phyloP scores from a whole-genome alignment of 2,113 vertebrate species.

The Hemicordylus capensis region DNA sequence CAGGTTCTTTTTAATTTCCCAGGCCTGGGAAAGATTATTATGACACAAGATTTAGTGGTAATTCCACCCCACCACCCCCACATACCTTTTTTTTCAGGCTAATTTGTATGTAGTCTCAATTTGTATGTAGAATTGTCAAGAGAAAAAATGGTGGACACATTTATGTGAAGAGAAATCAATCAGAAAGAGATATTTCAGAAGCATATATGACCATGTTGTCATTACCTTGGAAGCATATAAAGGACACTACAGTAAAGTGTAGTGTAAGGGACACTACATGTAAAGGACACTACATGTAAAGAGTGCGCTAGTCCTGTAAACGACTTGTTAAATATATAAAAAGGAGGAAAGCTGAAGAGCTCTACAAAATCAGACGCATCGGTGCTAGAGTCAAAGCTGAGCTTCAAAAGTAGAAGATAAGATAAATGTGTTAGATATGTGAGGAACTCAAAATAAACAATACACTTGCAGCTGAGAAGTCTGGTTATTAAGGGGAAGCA shows the following conservation, averaged over 20 bases:
- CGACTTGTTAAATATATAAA: neutral
- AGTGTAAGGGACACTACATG: too few species aligned
- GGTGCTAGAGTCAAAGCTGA: neutral
- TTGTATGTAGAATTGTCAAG: neutral
- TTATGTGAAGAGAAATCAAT: neutral
- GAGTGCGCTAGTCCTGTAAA: neutral
- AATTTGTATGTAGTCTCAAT: neutral
- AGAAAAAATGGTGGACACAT: too few species aligned
- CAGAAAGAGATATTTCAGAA: neutral
- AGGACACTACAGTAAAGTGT: neutral
- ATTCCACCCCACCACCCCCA: too few species aligned
- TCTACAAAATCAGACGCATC: constrained; percentile 1
- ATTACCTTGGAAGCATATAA: neutral
- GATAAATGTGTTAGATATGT: neutral
- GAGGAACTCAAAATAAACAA: neutral
- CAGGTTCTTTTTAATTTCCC: neutral
- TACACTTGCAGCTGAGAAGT: neutral
- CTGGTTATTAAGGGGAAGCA: neutral
- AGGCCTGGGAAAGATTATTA: neutral
- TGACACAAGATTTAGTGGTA: neutral
- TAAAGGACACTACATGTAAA: too few species aligned
- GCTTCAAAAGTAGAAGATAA: neutral
- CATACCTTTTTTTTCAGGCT: neutral
- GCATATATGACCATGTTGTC: neutral
- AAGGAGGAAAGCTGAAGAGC: neutral